phyloP scores from a whole-genome alignment of 2,113 vertebrate genomes.

The Sturnus vulgaris region DNA sequence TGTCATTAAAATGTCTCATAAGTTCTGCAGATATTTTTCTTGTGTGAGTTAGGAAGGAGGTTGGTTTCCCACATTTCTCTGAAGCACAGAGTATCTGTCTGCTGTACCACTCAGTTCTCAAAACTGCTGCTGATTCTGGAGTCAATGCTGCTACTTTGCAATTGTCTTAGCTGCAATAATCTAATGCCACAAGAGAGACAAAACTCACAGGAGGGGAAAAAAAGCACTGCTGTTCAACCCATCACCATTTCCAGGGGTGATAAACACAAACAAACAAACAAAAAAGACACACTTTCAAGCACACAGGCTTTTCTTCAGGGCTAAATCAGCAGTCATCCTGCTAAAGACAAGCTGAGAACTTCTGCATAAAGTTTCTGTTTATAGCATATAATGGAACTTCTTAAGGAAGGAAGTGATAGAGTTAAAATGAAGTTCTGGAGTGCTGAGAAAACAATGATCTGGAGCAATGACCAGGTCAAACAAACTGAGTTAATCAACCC shows the following conservation, averaged over 20 bases:
- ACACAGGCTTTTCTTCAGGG: not conserved
- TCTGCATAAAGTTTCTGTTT: not conserved
- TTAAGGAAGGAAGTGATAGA: not conserved
- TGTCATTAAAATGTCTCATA: not conserved
- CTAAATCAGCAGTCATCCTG: not conserved
- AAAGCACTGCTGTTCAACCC: not conserved
- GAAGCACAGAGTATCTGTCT: not conserved
- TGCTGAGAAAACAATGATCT: not conserved
- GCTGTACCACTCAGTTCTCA: not conserved
- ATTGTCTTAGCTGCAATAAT: not conserved
- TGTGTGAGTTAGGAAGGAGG: not conserved
- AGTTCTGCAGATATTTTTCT: not conserved
- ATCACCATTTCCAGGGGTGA: not conserved
- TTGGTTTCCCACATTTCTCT: not conserved
- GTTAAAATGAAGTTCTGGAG: not conserved
- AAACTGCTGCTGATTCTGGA: not conserved
- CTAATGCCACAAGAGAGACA: not conserved
- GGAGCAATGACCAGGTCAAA: not conserved
- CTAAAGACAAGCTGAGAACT: not conserved
- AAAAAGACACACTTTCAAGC: not conserved
- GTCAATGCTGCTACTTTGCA: not conserved
- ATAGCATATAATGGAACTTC: not conserved
- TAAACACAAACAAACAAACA: not conserved
- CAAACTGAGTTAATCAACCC: not conserved
- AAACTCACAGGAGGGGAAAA: not conserved